These are phyloP conservation scores for Calephelis nemesis DNA, from an alignment of 1,140 invertebrate genomes.

Conservation along the genomic window DNA sequence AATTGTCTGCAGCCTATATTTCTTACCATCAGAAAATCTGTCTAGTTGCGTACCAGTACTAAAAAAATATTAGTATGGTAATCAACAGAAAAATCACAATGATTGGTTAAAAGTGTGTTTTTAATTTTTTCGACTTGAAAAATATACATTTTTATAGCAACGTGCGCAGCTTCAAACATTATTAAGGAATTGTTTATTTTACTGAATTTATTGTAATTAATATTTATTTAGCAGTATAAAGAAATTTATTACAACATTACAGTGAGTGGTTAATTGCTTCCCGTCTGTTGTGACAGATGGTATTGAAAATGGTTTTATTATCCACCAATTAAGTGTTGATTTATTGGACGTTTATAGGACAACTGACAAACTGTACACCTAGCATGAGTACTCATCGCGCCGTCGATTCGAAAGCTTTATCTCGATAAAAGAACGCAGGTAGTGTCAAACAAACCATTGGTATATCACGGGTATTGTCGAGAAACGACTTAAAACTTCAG, in stretches of 20 bases:
- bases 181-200: not conserved
- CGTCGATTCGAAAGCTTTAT: no score
- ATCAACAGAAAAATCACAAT: no score
- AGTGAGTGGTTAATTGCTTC: constrained; percentile 47
- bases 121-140: constrained; percentile 6
- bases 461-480: no score
- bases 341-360: not conserved
- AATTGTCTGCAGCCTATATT: no score
- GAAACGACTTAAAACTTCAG: no score
- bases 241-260: constrained; percentile 29
- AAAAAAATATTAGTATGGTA: no score
- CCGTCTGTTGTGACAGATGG: constrained; percentile 70
- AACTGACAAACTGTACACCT: no score
- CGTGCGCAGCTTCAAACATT: not conserved
- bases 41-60: no score
- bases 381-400: no score
- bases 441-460: no score
- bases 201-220: not conserved
- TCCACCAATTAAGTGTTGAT: constrained; percentile 12
- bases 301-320: constrained; percentile 23
- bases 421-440: no score
- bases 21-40: no score
- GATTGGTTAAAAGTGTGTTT: not conserved
- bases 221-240: constrained; percentile 10
- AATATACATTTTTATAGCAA: not conserved